Conservation (phyloP, 53 echinoderm and acorn worm genomes). For the Holothuria scabra region DNA sequence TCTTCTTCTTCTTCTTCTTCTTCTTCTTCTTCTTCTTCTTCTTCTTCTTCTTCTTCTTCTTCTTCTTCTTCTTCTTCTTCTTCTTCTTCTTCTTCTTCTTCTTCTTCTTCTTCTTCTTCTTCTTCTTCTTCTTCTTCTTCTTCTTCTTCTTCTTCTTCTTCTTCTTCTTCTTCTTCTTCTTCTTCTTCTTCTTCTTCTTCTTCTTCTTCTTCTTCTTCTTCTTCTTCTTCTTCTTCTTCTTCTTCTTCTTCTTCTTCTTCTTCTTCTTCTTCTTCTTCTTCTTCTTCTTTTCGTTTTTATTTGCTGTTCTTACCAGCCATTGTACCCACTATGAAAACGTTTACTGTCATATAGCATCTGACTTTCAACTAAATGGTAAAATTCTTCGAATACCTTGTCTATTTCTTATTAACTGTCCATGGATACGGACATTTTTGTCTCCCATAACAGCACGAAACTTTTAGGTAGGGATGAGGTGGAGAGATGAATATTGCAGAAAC, state of each 20-base stretch:
- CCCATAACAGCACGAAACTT: too few species aligned
- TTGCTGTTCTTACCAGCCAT: too few species aligned
- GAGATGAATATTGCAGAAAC: too few species aligned
- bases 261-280: not conserved
- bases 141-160: not conserved
- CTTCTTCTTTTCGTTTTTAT: too few species aligned
- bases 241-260: not conserved
- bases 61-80: not conserved
- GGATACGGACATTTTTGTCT: not conserved
- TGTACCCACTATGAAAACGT: too few species aligned
- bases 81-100: not conserved
- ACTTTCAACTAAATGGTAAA: too few species aligned
- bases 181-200: constrained; percentile 1
- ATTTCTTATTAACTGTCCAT: not conserved
- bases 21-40: not conserved
- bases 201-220: constrained; percentile 41
- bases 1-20: not conserved
- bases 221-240: constrained; percentile 41
- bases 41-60: not conserved
- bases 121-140: not conserved
- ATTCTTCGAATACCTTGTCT: too few species aligned
- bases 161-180: not conserved
- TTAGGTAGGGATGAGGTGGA: too few species aligned
- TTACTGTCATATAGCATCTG: too few species aligned
- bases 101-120: not conserved